phyloP scores from a whole-genome alignment of 2,888 invertebrate genomes.

The Acrobasis suavella region DNA sequence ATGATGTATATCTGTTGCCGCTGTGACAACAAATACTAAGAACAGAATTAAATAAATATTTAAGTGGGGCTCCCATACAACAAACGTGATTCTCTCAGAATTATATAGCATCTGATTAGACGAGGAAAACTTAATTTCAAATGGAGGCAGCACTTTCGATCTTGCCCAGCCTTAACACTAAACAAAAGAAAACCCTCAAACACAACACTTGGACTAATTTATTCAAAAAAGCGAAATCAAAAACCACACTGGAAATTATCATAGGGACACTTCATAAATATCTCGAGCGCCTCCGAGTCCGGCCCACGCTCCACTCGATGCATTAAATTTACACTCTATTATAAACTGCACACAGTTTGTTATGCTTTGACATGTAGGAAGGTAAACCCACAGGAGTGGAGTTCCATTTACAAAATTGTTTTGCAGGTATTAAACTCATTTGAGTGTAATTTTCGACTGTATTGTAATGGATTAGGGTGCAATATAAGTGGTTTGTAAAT shows the following conservation, averaged over 20 bases:
- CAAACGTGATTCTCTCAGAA: too few relatives aligned
- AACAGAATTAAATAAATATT: too few relatives aligned
- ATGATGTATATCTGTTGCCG: too few relatives aligned
- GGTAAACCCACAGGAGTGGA: constrained; percentile 54
- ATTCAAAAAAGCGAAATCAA: constrained; percentile 42
- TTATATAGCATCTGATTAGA: too few relatives aligned
- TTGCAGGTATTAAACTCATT: constrained; percentile 28
- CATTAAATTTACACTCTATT: constrained; percentile 48
- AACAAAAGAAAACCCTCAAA: constrained; percentile 18
- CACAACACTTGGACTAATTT: constrained; percentile 41
- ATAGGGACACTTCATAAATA: constrained; percentile 63
- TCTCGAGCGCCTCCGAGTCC: constrained; percentile 48
- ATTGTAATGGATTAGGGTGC: constrained; percentile 31
- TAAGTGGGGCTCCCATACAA: too few relatives aligned
- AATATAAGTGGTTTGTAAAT: constrained; percentile 29
- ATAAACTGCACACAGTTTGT: constrained; percentile 54
- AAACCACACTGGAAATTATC: constrained; percentile 48
- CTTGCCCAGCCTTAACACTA: background rate
- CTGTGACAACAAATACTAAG: too few relatives aligned
- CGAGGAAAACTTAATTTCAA: too few relatives aligned
- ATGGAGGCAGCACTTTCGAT: too few relatives aligned
- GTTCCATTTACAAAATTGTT: constrained; percentile 48
- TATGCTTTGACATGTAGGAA: constrained; percentile 54
- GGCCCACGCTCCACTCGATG: constrained; percentile 47
- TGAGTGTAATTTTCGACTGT: constrained; percentile 34